Evolutionary conservation across 53 echinoderm and acorn worm genomes (phyloP), one percentile per base, ranked within the genome.

Genomic region (Henricia sp.): DNA sequence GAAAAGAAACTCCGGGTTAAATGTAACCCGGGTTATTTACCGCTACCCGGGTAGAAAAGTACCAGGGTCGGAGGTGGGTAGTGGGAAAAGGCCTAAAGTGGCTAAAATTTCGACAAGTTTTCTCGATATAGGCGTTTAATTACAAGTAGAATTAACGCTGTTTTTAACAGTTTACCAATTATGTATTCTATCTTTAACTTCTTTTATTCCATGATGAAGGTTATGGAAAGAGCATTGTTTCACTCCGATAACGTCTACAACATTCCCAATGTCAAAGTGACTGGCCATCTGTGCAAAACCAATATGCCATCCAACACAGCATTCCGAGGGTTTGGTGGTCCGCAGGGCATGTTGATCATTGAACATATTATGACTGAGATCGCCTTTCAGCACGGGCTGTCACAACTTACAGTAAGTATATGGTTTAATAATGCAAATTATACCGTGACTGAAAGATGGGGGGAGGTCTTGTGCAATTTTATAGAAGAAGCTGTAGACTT

Each of bases 271-370:
- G 30, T 88, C 1, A 42, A 68, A 36, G 83, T 89, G 41, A 35
- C 20, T 0, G 97, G 97, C 10, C 84, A 92, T 34, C 68, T 88
- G 25, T 96, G 97, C 56, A 92, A 92, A 38, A 96, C 97, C 67
- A 94, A 96, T 25, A 67, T 96, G 4, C 97, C 94, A 3, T 94
- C 97, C 6, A 95, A 90, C 53, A 96, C 97, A 11, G 97, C 97
- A 39, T 92, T 94, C 74, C 82, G 97, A 42, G 97, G 97, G 9
- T 96, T 94, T 56, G 97, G 97, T 17, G 88, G 71, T 1, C 97
- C 97, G 0, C 97, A 96, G 73, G 88, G 88, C 5, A 55, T 92
- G 85, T 27, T 92, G 37, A 67, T 96, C 51, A 77, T 82, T 19
- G 97, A 96, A 71, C 71, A 82, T 37, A 85, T 88, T 58, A 84